These are phyloP conservation scores for Danio albolineatus DNA, from an alignment of 2,797 vertebrate species.

Conservation along the genomic window DNA sequence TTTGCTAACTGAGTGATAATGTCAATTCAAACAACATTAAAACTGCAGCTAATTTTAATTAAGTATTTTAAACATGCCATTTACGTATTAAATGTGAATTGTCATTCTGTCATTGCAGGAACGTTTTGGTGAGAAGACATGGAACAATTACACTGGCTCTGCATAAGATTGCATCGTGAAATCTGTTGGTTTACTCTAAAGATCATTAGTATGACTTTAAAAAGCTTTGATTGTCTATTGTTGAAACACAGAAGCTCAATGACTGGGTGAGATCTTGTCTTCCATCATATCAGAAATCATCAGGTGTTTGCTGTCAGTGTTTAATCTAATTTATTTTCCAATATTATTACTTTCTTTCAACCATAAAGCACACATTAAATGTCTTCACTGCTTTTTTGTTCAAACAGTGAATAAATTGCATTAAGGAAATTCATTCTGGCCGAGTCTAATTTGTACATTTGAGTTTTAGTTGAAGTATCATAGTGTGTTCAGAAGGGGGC, in stretches of 20 bases:
- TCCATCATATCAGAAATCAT: not conserved
- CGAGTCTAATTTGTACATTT: not conserved
- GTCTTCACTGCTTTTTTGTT: not conserved
- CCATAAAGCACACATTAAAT: not conserved
- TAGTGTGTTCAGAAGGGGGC: conserved; percentile 14
- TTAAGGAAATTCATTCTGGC: not conserved
- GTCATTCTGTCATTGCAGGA: conserved; percentile 76
- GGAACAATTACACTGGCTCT: conserved; percentile 92
- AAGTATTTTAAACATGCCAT: not conserved
- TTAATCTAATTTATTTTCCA: conserved; percentile 7
- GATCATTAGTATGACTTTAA: not conserved
- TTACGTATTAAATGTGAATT: not conserved
- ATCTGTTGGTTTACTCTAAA: conserved; percentile 30
- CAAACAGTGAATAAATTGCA: conserved; percentile 31
- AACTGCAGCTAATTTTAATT: too few relatives aligned
- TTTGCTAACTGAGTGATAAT: too few relatives aligned
- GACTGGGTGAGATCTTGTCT: conserved; percentile 7
- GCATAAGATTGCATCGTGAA: conserved; percentile 92
- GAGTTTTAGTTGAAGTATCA: not conserved
- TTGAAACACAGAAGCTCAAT: conserved; percentile 11
- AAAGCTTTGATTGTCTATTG: conserved; percentile 2
- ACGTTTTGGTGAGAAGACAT: conserved; percentile 92
- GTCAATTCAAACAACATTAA: too few relatives aligned
- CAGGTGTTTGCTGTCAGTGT: not conserved
- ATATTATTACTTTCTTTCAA: not conserved